Base-by-base conservation (phyloP, 1,140 invertebrate genomes). In the Drosophila aff. region DNA sequence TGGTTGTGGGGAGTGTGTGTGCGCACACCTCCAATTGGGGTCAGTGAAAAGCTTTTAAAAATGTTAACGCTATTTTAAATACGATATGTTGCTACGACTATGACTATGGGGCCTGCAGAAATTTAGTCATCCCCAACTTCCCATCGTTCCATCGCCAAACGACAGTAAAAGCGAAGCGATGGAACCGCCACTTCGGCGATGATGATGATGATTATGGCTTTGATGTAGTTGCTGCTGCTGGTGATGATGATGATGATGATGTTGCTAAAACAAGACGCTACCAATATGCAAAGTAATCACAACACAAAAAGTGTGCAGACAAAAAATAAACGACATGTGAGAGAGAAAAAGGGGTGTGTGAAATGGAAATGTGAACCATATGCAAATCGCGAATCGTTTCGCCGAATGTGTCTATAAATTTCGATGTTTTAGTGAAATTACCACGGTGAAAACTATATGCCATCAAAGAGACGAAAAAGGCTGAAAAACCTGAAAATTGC, bases 41-140 rank as follows among this genome's bases (percentile, higher is more conserved):
- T 92, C 91, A 92, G 91, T 91, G 91, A 92, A 92, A 92, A 91
- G 83, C 82, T 82, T 92, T 92, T 92, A 84, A 90, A 57, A 84
- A 85, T 82, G 84, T 79, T 91, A 91, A 91, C 79, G 83, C 79
- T 91, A 87, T 91, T 91, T 91, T 84, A 91, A 91, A 91, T 91
- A 89, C 78, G 76, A 74, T 87, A 80, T 77, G 67, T 80, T 71
- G 76, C 78, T 79, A 49, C 62, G 75, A 50, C 26, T 66, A 67
- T 71, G 67, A 67, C 67, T 71, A 38, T 46, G 59, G 41, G 44
- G 64, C 43, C 74, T 68, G 82, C 81, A 84, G 78, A 86, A 81
- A 79, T 79, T 49, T 81, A 75, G 78, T 61, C 85, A 84, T 87
- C 84, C 82, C 79, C 83, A 67, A 62, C 82, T 60, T 81, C 75